These are phyloP conservation scores for Bombus confusus DNA, from an alignment of 1,140 invertebrate genomes.

Conservation along the genomic window DNA sequence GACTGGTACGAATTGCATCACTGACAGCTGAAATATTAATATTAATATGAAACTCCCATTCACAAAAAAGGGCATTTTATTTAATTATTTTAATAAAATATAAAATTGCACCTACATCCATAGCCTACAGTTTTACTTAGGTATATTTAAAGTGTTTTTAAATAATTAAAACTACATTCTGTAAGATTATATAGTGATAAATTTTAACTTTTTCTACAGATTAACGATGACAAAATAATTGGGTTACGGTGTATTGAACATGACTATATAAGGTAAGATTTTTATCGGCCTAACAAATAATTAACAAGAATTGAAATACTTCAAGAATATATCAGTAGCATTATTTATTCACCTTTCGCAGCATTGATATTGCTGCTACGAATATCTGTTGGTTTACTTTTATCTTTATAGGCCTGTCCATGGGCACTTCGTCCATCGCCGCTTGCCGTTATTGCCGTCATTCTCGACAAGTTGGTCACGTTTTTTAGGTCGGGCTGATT, in stretches of 20 bases:
- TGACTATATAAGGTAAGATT: slow-evolving; percentile 71
- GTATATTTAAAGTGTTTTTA: not conserved
- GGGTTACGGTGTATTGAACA: slow-evolving; percentile 12
- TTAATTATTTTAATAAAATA: not conserved
- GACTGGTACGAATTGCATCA: slow-evolving; percentile 98
- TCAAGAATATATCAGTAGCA: not conserved
- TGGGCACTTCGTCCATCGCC: slow-evolving; percentile 31
- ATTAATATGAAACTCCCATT: slow-evolving; percentile 45
- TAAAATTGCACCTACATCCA: not conserved
- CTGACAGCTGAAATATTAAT: slow-evolving; percentile 91
- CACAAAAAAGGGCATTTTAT: not conserved
- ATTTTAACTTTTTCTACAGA: not conserved
- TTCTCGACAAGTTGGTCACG: slow-evolving; percentile 12
- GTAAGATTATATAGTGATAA: not conserved
- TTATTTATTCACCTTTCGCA: slow-evolving; percentile 92
- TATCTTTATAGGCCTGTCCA: slow-evolving; percentile 89
- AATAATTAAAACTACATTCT: not conserved
- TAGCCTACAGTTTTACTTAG: not conserved
- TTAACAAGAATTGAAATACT: not conserved
- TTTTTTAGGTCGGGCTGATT: not conserved
- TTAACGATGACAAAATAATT: not conserved
- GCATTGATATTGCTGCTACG: slow-evolving; percentile 97
- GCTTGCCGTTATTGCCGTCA: slow-evolving; percentile 41
- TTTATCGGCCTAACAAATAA: not conserved
- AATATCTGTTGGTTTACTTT: slow-evolving; percentile 97